These are phyloP conservation scores for Petromus typicus DNA, from an alignment of 2,113 vertebrate genomes.

Conservation along the genomic window DNA sequence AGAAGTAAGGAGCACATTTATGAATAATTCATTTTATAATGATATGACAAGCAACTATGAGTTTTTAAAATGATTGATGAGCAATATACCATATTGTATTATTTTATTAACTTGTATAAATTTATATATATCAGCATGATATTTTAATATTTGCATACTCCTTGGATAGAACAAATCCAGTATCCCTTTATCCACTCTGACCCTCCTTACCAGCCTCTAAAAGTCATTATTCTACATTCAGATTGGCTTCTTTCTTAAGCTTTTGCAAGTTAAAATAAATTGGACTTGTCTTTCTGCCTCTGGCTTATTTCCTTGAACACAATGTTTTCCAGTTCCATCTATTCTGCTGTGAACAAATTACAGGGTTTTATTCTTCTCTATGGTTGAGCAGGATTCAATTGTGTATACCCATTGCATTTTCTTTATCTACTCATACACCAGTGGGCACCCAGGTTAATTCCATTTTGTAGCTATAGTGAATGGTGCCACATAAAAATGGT, in stretches of 20 bases:
- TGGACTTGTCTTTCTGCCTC: background rate
- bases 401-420: background rate
- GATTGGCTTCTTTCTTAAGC: background rate
- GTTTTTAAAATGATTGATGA: background rate
- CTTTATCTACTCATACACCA: too few species aligned
- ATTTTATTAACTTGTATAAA: background rate
- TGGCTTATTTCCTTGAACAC: background rate
- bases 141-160: background rate
- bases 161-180: background rate
- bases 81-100: background rate
- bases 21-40: background rate
- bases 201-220: background rate
- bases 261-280: background rate
- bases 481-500: background rate
- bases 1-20: background rate
- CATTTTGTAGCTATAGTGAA: background rate
- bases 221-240: background rate
- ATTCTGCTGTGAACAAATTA: background rate
- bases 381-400: background rate
- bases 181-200: background rate
- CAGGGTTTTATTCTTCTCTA: background rate
- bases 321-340: background rate
- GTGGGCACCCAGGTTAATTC: background rate
- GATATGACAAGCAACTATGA: background rate
- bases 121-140: background rate